Percentiles rank a stretch among this genome's conserved stretches.
Conservation (phyloP, 2,888 invertebrate genomes). For the Tuta absoluta region DNA sequence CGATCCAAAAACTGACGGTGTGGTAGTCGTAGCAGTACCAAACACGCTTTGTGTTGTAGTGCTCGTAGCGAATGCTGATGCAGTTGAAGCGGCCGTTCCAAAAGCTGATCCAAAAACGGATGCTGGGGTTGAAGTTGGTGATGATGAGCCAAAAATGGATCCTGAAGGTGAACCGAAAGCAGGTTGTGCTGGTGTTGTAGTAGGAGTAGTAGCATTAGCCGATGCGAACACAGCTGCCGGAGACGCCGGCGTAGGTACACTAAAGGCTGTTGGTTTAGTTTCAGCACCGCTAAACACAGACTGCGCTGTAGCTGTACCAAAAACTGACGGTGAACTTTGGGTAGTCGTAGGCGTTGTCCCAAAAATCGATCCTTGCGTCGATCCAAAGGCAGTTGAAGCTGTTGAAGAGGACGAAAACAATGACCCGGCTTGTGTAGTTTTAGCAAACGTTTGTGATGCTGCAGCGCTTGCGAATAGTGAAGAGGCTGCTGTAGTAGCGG, state of each 20-base stretch:
- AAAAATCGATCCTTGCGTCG: conserved; percentile 43
- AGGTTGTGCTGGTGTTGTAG: conserved; percentile 32
- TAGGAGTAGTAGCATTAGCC: conserved; percentile 31
- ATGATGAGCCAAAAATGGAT: conserved; percentile 9
- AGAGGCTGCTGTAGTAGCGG: conserved; percentile 40
- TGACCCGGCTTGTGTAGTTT: conserved; percentile 38
- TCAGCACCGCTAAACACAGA: conserved; percentile 36
- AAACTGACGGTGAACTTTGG: conserved; percentile 33
- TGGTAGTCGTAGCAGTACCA: conserved; percentile 35
- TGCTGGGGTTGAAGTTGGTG: conserved; percentile 26
- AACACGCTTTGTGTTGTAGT: conserved; percentile 35
- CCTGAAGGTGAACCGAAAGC: conserved; percentile 17
- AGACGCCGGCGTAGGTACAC: conserved; percentile 42
- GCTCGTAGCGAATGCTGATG: conserved; percentile 40
- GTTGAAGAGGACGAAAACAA: conserved; percentile 41
- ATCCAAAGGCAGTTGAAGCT: conserved; percentile 35
- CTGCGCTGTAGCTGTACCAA: conserved; percentile 39
- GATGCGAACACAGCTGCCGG: conserved; percentile 43
- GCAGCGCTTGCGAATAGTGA: conserved; percentile 55
- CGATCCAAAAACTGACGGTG: conserved; percentile 45
- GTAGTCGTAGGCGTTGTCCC: conserved; percentile 36
- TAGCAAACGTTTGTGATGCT: conserved; percentile 37
- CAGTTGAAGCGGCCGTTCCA: neutral
- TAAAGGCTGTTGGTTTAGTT: conserved; percentile 42
- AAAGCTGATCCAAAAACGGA: conserved; percentile 35